These are phyloP conservation scores for Lampropteryx suffumata DNA, from an alignment of 2,888 invertebrate species.

Conservation along the genomic window DNA sequence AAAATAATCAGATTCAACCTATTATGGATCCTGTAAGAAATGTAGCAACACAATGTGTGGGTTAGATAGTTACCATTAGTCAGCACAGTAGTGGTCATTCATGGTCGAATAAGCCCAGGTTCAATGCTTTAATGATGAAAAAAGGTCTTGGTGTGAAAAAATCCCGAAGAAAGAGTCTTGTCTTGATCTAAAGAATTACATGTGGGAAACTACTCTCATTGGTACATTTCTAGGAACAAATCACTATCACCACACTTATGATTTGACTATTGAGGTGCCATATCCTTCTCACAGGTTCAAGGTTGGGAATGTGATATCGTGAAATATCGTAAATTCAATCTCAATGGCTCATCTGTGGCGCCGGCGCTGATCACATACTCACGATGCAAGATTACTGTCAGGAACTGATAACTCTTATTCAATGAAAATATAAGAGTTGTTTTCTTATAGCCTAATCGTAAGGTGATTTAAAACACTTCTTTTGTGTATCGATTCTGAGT, in stretches of 20 bases:
- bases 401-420: constrained; percentile 35
- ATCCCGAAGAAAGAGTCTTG: constrained; percentile 4
- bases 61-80: constrained; percentile 24
- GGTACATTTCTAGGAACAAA: constrained; percentile 4
- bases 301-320: constrained; percentile 75
- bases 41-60: constrained; percentile 13
- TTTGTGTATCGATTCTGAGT: constrained; percentile 53
- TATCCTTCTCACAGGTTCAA: constrained; percentile 72
- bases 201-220: constrained; percentile 9
- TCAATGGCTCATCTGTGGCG: constrained; percentile 61
- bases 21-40: constrained; percentile 23
- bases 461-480: constrained; percentile 42
- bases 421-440: constrained; percentile 37
- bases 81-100: constrained; percentile 15
- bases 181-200: constrained; percentile 5
- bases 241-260: neutral
- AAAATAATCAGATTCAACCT: constrained; percentile 26
- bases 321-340: constrained; percentile 77
- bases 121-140: constrained; percentile 20
- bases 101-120: constrained; percentile 18
- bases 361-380: constrained; percentile 67
- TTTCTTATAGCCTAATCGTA: constrained; percentile 38
- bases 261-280: constrained; percentile 50
- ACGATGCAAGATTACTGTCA: constrained; percentile 49
- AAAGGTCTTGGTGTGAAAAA: constrained; percentile 4